Evolutionary conservation across 2,113 vertebrate genomes (phyloP), one percentile per base, ranked within the genome.

Genomic region (Seriola aureovittata): DNA sequence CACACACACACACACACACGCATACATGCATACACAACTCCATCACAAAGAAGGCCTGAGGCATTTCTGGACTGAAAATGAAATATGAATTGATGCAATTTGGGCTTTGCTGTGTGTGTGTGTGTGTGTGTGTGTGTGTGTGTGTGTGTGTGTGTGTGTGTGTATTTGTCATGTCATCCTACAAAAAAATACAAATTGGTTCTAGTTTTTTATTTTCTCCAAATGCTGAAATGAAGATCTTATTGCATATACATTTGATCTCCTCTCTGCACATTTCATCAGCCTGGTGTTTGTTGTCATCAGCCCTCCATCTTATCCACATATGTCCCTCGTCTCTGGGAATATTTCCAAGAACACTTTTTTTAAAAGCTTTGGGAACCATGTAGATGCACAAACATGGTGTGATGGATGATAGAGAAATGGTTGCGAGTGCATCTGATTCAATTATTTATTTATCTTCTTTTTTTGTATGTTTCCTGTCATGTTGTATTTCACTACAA

Each of bases 291-390:
- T 71, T 36, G 59, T 44, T 55, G 50, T 32, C 9, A 9, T 32
- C 63, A 36, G 6, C n/a, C 19, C 59, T 36, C 40, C 52, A 23
- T 80, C 40, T 65, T 34, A 10, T 46, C 64, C 52, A 65, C 66
- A 70, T 29, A 25, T 71, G 14, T 9, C 52, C 0, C 13, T 73
- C 3, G 5, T 82, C 0, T 74, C 60, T 75, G 74, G 44, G 62
- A 75, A 48, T 52, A 29, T 50, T 82, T 78, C 12, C 71, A 65
- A 74, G 52, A 40, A 72, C 34, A 4, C 29, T 40, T 36, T 46
- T 50, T 80, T 46, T 11, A 64, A 77, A 82, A 60, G 77, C 80
- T 70, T 46, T 63, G 68, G 59, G 48, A 89, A 65, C 12, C 36
- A 29, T 32, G 0, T 14, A 64, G 9, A 57, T 3, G 19, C 34